phyloP scores from a whole-genome alignment of 2,797 vertebrate species.

The Graptemys geographica region DNA sequence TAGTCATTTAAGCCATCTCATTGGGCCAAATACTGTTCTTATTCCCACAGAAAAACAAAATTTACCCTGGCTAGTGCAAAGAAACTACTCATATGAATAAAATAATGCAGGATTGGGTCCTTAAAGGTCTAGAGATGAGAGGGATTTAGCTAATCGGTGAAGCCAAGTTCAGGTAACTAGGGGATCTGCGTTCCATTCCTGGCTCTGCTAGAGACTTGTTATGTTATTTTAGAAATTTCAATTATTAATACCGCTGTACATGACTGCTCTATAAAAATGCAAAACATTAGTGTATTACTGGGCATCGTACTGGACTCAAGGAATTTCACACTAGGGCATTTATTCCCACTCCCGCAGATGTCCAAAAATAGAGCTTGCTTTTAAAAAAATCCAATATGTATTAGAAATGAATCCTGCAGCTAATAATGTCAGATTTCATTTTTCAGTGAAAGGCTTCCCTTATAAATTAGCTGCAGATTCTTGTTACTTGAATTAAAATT shows the following conservation, averaged over 20 bases:
- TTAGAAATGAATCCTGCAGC: not conserved
- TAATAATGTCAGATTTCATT: not conserved
- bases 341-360: not conserved
- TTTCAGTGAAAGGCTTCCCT: not conserved
- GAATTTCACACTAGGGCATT: constrained; percentile 5
- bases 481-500: not conserved
- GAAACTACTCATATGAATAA: not conserved
- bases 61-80: not conserved
- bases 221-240: not conserved
- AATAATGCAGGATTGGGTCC: not conserved
- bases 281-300: not conserved
- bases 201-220: not conserved
- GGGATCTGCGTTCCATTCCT: not conserved
- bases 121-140: not conserved
- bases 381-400: not conserved
- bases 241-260: not conserved
- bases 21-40: not conserved
- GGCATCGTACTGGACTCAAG: not conserved
- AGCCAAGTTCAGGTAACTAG: not conserved
- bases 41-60: not conserved
- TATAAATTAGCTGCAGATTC: not conserved
- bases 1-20: not conserved
- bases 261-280: not conserved
- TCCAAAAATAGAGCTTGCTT: not conserved
- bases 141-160: not conserved